These are phyloP conservation scores for Vulpes ferrilata DNA, from an alignment of 2,113 vertebrate species.

Conservation along the genomic window DNA sequence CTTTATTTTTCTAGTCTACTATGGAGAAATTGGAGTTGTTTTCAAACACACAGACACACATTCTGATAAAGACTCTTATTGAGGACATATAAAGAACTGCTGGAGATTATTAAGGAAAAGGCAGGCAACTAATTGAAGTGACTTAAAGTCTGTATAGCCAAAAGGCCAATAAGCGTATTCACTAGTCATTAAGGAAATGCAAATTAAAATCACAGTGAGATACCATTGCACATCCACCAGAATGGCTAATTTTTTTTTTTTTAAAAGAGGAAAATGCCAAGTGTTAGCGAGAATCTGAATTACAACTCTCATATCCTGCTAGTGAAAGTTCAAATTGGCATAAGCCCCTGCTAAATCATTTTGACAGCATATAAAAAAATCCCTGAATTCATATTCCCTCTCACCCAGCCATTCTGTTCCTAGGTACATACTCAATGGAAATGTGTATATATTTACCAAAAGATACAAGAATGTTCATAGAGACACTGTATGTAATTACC, in stretches of 20 bases:
- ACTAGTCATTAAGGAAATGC: neutral
- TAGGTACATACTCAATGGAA: neutral
- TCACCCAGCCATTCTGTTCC: neutral
- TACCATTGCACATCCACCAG: neutral
- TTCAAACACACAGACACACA: neutral
- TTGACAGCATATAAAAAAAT: neutral
- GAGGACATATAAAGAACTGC: neutral
- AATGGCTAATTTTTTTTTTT: neutral
- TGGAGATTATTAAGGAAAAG: neutral
- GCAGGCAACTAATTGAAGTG: neutral
- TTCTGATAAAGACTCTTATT: neutral
- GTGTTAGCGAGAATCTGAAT: neutral
- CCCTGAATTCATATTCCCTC: neutral
- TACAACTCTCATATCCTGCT: neutral
- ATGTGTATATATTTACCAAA: neutral
- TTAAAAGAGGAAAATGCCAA: neutral
- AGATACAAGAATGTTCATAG: neutral
- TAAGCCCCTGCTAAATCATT: neutral
- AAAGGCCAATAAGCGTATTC: neutral
- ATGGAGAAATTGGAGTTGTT: neutral
- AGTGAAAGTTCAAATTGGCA: neutral
- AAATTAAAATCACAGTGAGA: neutral
- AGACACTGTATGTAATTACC: neutral
- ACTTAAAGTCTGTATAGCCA: neutral
- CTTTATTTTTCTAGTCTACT: neutral